Evolutionary conservation across 2,888 invertebrate species (phyloP).

Genomic region (Saturnia japonica): DNA sequence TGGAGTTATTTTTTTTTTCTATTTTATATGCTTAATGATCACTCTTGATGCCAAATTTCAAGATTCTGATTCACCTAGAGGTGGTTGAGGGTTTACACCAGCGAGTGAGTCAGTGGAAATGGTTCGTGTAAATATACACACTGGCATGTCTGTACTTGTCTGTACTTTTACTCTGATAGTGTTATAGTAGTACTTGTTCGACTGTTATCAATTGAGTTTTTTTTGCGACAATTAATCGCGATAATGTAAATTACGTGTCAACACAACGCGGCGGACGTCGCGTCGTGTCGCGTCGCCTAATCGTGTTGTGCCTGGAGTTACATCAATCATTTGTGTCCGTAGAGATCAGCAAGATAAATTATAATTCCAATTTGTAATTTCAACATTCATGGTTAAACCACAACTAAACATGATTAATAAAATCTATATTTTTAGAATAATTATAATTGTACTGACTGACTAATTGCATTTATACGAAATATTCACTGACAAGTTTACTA

Average conservation of each 20-base stretch:
- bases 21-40: too few relatives aligned
- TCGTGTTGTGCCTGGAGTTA: conserved; percentile 39
- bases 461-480: not conserved
- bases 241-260: conserved; percentile 55
- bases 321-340: conserved; percentile 47
- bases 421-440: not conserved
- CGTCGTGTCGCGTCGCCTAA: conserved; percentile 25
- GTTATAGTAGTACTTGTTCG: not conserved
- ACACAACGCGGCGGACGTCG: conserved; percentile 22
- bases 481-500: not conserved
- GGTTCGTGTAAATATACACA: too few relatives aligned
- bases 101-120: too few relatives aligned
- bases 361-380: conserved; percentile 29
- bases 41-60: too few relatives aligned
- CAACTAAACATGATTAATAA: not conserved
- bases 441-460: not conserved
- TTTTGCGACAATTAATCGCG: conserved; percentile 52
- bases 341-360: conserved; percentile 23
- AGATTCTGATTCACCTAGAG: too few relatives aligned
- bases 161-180: conserved; percentile 15
- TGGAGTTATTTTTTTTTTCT: too few relatives aligned
- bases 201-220: conserved; percentile 28
- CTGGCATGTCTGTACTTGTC: too few relatives aligned
- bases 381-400: not conserved
- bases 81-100: too few relatives aligned